Conservation (phyloP, 2,113 vertebrate genomes). For the Stigmatopora argus region DNA sequence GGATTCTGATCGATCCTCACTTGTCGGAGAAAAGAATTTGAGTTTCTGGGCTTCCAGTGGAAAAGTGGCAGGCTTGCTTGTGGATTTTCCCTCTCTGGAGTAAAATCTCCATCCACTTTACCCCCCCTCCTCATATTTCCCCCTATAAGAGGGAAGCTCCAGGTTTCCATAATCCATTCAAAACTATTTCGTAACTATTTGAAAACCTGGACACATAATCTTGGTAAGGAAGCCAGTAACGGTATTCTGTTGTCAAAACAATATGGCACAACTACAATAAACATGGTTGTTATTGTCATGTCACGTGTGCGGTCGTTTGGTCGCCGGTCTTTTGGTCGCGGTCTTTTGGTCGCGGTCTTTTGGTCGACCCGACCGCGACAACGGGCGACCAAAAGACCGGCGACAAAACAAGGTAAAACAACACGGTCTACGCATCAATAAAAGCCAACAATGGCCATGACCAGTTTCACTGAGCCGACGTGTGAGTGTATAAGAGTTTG, state of each 20-base stretch:
- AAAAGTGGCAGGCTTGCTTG: slow-evolving; percentile 47
- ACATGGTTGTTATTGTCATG: too few relatives aligned
- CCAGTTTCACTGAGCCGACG: too few relatives aligned
- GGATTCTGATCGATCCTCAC: slow-evolving; percentile 49
- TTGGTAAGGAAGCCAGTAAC: slow-evolving; percentile 14
- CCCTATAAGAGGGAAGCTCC: slow-evolving; percentile 1
- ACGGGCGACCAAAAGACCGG: too few relatives aligned
- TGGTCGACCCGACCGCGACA: too few relatives aligned
- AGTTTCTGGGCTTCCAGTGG: slow-evolving; percentile 40
- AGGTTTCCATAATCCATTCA: slow-evolving; percentile 43
- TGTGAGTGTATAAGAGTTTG: too few relatives aligned
- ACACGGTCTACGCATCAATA: too few relatives aligned
- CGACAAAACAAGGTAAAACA: too few relatives aligned
- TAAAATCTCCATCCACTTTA: slow-evolving; percentile 18
- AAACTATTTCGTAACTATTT: slow-evolving; percentile 28
- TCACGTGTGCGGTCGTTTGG: too few relatives aligned
- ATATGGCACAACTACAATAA: slow-evolving; percentile 26
- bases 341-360: too few relatives aligned
- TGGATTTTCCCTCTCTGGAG: slow-evolving; percentile 50
- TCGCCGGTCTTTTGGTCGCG: too few relatives aligned
- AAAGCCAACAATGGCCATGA: too few relatives aligned
- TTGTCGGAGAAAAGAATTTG: slow-evolving; percentile 50
- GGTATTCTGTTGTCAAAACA: slow-evolving; percentile 43
- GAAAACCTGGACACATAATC: slow-evolving; percentile 18
- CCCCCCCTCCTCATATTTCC: neutral